A percentile compares a stretch with the other conserved stretches of the same genome.
phyloP scores from a whole-genome alignment of 2,888 invertebrate genomes.

The Tetragonula carbonaria region DNA sequence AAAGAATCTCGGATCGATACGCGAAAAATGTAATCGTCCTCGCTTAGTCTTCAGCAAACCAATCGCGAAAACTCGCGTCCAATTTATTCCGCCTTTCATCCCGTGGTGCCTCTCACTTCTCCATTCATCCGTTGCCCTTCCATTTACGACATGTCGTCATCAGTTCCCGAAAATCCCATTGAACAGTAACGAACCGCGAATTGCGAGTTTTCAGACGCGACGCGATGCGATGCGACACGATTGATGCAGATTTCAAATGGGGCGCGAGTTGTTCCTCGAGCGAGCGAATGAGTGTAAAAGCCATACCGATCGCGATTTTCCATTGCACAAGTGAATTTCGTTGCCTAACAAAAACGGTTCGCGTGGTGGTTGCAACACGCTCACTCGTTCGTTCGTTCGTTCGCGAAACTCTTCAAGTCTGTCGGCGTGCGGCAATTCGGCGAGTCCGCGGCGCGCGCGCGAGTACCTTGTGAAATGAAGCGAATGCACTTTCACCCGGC shows the following conservation, averaged over 20 bases:
- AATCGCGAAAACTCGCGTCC: no score
- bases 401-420: conserved; percentile 61
- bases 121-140: background rate
- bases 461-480: conserved; percentile 77
- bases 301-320: conserved; percentile 29
- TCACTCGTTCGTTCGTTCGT: background rate
- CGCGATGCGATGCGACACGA: background rate
- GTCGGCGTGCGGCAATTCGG: conserved; percentile 45
- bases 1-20: background rate
- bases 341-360: conserved; percentile 50
- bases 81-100: background rate
- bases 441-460: conserved; percentile 47
- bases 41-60: background rate
- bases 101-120: no score
- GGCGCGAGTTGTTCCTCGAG: background rate
- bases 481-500: conserved; percentile 79
- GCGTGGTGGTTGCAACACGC: conserved; percentile 58
- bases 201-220: background rate
- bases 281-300: background rate
- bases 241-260: background rate
- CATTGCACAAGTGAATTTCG: conserved; percentile 50
- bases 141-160: no score
- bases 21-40: background rate
- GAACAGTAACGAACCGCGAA: background rate
- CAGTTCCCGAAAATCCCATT: background rate